These are phyloP conservation scores for Hetaerina titia DNA, from an alignment of 2,888 invertebrate species.

Conservation along the genomic window DNA sequence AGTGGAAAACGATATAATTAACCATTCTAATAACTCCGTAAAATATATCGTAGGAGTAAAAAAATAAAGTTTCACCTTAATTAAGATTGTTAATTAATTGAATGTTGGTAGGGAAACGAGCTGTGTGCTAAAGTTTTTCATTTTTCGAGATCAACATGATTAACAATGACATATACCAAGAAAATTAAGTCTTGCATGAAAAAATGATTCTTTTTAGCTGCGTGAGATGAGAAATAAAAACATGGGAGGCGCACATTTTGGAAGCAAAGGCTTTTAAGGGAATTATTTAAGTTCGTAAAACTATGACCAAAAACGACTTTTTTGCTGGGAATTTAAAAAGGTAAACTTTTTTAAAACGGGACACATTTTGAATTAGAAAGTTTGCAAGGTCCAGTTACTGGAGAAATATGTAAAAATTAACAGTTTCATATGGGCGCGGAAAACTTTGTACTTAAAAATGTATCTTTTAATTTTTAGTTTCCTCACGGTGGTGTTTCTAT, in stretches of 20 bases:
- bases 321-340: not conserved
- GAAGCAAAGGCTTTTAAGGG: not conserved
- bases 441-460: constrained; percentile 1
- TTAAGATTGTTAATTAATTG: not conserved
- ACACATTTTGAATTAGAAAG: not conserved
- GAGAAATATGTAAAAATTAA: not conserved
- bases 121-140: not conserved
- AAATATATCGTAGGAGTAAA: not conserved
- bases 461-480: constrained; percentile 11
- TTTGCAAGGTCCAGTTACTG: not conserved
- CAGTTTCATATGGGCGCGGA: not conserved
- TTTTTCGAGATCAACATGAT: not conserved
- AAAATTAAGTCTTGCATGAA: not conserved
- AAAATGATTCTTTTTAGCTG: not conserved
- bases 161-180: not conserved
- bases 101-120: not conserved
- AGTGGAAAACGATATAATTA: too few relatives aligned
- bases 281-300: not conserved
- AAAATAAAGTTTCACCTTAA: not conserved
- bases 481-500: not conserved
- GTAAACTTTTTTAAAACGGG: not conserved
- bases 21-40: not conserved
- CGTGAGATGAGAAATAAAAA: not conserved
- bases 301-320: not conserved
- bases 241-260: not conserved